These are phyloP conservation scores for Drosophila antonietae DNA, from an alignment of 2,888 invertebrate genomes.

Conservation along the genomic window DNA sequence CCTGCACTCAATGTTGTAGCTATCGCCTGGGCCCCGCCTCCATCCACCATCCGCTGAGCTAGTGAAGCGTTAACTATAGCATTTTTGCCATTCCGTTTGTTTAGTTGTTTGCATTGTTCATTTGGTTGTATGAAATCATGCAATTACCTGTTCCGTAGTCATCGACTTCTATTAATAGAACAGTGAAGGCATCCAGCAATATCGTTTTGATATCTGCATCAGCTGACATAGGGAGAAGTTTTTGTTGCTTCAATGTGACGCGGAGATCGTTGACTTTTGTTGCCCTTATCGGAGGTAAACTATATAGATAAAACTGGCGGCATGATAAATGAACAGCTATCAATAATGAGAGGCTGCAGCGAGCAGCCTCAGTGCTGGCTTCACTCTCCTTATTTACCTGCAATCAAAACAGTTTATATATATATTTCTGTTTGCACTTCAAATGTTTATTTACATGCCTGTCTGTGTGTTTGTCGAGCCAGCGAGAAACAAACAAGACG, in stretches of 20 bases:
- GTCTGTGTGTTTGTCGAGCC: conserved; percentile 46
- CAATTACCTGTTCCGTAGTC: conserved; percentile 51
- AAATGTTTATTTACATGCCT: conserved; percentile 60
- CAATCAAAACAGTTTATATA: conserved; percentile 71
- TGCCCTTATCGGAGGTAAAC: conserved; percentile 31
- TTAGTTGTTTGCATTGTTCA: conserved; percentile 46
- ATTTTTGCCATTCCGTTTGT: conserved; percentile 50
- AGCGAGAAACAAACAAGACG: conserved; percentile 42
- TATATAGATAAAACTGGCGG: conserved; percentile 61
- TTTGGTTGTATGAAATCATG: conserved; percentile 49
- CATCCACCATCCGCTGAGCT: not conserved
- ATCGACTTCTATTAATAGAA: conserved; percentile 43
- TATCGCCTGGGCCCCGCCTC: not conserved
- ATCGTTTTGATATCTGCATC: conserved; percentile 10
- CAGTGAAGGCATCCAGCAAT: conserved; percentile 34
- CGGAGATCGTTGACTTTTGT: conserved; percentile 47
- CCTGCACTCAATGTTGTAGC: not conserved
- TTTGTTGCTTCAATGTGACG: conserved; percentile 17
- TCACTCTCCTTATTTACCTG: conserved; percentile 63
- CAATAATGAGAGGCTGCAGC: conserved; percentile 62
- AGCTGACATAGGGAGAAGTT: conserved; percentile 13
- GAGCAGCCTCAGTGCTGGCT: conserved; percentile 5
- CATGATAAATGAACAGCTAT: conserved; percentile 65
- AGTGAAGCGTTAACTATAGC: conserved; percentile 52
- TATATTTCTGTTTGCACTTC: conserved; percentile 44